phyloP scores from a whole-genome alignment of 2,797 vertebrate species.

The Poecilia wingei region DNA sequence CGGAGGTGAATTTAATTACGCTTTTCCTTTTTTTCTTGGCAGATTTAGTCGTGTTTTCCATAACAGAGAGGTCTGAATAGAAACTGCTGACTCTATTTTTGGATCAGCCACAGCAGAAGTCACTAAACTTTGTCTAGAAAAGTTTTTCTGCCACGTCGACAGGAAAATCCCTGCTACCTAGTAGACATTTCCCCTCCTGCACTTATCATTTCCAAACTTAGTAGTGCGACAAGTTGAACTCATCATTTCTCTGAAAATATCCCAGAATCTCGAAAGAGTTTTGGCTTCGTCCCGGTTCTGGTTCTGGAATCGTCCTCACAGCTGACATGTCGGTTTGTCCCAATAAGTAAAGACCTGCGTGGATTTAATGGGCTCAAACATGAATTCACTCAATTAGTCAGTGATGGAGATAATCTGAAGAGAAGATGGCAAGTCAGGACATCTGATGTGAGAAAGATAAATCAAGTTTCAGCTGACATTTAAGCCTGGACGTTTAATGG shows the following conservation, averaged over 20 bases:
- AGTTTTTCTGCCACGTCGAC: neutral
- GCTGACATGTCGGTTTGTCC: constrained; percentile 6
- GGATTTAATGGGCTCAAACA: constrained; percentile 22
- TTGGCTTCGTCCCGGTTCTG: neutral
- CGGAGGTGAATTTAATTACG: constrained; percentile 10
- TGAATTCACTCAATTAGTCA: constrained; percentile 23
- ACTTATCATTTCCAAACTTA: neutral
- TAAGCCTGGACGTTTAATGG: neutral
- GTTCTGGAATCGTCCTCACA: neutral
- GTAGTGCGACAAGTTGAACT: neutral
- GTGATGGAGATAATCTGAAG: constrained; percentile 12
- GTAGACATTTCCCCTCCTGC: constrained; percentile 5
- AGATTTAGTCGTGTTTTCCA: constrained; percentile 23
- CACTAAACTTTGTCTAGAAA: constrained; percentile 17
- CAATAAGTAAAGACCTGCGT: constrained; percentile 4
- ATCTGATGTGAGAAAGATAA: constrained; percentile 21
- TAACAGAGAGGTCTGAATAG: constrained; percentile 3
- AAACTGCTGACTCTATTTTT: constrained; percentile 34
- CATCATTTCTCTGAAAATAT: constrained; percentile 14
- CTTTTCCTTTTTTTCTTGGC: constrained; percentile 16
- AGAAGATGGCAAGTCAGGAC: constrained; percentile 22
- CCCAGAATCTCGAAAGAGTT: neutral
- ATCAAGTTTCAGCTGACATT: constrained; percentile 12
- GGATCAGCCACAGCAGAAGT: constrained; percentile 10
- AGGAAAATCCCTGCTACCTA: constrained; percentile 15